Conservation (phyloP, 2,888 invertebrate genomes). For the Limulus polyphemus region DNA sequence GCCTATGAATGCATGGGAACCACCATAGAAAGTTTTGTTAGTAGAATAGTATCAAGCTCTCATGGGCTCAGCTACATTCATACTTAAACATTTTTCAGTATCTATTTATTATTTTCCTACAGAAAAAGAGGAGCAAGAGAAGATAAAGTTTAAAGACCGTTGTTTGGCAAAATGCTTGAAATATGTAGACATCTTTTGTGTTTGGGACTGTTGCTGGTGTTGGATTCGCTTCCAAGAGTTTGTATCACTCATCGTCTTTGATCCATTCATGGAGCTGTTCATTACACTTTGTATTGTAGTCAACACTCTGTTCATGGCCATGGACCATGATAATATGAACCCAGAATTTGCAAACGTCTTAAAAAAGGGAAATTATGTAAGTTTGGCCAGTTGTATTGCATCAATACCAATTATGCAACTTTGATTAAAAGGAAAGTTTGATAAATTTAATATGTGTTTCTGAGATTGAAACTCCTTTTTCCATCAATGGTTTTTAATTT, state of each 20-base stretch:
- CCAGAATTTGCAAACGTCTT: slow-evolving; percentile 69
- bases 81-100: slow-evolving; percentile 49
- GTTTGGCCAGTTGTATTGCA: slow-evolving; percentile 34
- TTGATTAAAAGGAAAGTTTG: too few species aligned
- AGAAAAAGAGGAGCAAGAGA: slow-evolving; percentile 58
- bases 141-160: slow-evolving; percentile 74
- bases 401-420: too few species aligned
- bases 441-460: too few species aligned
- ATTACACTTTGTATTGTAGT: slow-evolving; percentile 96
- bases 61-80: slow-evolving; percentile 23
- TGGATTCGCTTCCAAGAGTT: slow-evolving; percentile 78
- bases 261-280: slow-evolving; percentile 95
- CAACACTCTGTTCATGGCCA: slow-evolving; percentile 93
- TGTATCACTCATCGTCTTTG: slow-evolving; percentile 81
- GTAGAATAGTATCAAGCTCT: slow-evolving; percentile 1
- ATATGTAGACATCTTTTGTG: slow-evolving; percentile 76
- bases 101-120: slow-evolving; percentile 94
- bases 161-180: slow-evolving; percentile 59
- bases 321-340: slow-evolving; percentile 91
- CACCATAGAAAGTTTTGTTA: too few species aligned
- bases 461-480: too few species aligned
- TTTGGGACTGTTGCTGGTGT: slow-evolving; percentile 87
- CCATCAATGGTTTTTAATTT: too few species aligned
- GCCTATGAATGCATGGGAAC: too few species aligned
- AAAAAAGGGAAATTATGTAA: slow-evolving; percentile 88